Evolutionary conservation across 1,140 invertebrate species (phyloP), one percentile per base, ranked within the genome.

Genomic region (Aporrectodea caliginosa): DNA sequence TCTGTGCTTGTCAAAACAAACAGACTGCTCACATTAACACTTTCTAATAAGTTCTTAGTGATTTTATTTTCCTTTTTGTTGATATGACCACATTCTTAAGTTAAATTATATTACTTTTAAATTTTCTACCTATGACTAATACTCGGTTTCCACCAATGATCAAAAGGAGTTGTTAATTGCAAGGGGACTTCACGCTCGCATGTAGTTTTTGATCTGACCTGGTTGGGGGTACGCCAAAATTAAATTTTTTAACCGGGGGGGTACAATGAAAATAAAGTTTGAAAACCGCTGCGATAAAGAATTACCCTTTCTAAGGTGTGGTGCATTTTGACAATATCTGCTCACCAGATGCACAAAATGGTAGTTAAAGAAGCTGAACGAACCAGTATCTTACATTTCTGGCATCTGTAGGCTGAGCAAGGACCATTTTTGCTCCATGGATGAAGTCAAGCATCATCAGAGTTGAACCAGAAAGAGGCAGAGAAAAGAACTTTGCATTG

Each of bases 381-480:
- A 58, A 58, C 6, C 6, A 12, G 43, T 22, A 58, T 80, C 89
- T 89, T 83, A 93, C 92, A 85, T 90, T 90, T 88, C 93, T 92
- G 58, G 94, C 90, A 86, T 97, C 95, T 12, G 92, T 90, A 35
- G 92, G 93, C 81, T 58, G 43, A 12, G 93, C 93, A 43, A 97
- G 90, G 82, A 98, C 92, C 6, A 93, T 92, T 82, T 95, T 94
- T 81, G 94, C 93, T 14, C 95, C 95, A 85, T 95, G 93, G 68
- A 98, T 93, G 83, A 98, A 93, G 89, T 98, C 95, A 30, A 96
- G 88, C 14, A 96, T 89, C 0, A 98, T 89, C 73, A 98, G 89
- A 6, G 95, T 93, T 82, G 94, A 94, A 6, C 96, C 96, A 35
- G 95, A 94, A 16, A 98, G 89, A 82, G 94, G 92, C 16, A 95